Base-by-base conservation (phyloP, 2,888 invertebrate genomes). In the Agrochola macilenta region DNA sequence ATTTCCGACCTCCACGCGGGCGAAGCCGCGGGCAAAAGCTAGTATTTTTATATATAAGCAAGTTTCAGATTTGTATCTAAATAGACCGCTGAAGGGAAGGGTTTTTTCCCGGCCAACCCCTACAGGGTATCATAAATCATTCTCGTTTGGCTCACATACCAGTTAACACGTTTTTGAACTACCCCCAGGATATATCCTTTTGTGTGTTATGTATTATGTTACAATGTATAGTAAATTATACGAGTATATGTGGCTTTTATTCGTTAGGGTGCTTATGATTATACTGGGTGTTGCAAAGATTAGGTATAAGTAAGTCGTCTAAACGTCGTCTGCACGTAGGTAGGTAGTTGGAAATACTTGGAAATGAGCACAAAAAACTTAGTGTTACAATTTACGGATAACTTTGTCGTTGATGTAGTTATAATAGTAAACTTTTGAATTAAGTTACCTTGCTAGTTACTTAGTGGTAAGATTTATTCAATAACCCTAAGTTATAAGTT, bases 71-170 rank as follows among this genome's bases (percentile, higher is more conserved):
- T 86, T 90, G 83, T 90, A 90, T 91, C 87, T 86, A 77, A 84
- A 86, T 83, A 83, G 85, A 82, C 81, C 83, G 84, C 66, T 65
- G 23, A 83, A 79, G 69, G 81, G 82, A 83, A 89, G 89, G 88
- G 89, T 91, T 90, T 91, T 91, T 91, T 85, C 84, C 85, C 82
- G 81, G 83, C 89, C 88, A 88, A 91, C 90, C 88, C 89, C 86
- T 87, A 82, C 87, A 90, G 89, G 74, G 85, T 71, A 84, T 81
- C 87, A 91, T 92, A 91, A 93, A 92, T 92, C 92, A 93, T 90
- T 84, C 83, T 64, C 80, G 87, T 87, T 90, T 87, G 87, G 85
- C 86, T 88, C 86, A 89, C 84, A 87, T 89, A 88, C 88, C 88
- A 87, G 89, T 91, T 91, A 92, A 90, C 91, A 91, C 89, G 87